Evolutionary conservation across 1,140 invertebrate genomes (phyloP).

Genomic region (Drosophila miranda): DNA sequence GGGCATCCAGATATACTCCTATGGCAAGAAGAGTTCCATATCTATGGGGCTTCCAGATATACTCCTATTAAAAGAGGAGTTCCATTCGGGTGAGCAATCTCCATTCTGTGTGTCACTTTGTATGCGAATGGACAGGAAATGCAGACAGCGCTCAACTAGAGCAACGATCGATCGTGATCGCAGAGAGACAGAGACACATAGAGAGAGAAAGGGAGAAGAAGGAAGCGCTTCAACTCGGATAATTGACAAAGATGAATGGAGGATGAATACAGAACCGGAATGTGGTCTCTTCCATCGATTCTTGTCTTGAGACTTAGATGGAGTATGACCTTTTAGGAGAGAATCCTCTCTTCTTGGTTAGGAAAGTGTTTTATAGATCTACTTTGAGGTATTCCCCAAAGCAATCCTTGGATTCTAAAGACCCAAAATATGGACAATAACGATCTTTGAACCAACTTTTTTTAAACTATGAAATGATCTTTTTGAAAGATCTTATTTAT

Average conservation of each 20-base stretch:
- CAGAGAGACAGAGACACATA: neutral
- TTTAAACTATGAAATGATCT: conserved; percentile 1
- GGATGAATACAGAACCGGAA: neutral
- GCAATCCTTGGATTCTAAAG: too few relatives aligned
- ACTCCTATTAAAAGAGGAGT: neutral
- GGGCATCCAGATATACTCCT: too few relatives aligned
- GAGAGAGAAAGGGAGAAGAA: neutral
- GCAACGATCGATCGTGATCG: conserved; percentile 27
- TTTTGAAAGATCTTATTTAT: neutral
- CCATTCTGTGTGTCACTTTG: conserved; percentile 27
- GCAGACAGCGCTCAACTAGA: conserved; percentile 8
- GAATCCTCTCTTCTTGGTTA: too few relatives aligned
- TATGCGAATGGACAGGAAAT: conserved; percentile 32
- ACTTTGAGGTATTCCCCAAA: too few relatives aligned
- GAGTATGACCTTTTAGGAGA: too few relatives aligned
- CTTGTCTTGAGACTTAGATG: neutral
- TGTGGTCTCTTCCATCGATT: neutral
- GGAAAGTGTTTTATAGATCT: too few relatives aligned
- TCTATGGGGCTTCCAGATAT: too few relatives aligned
- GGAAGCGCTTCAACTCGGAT: conserved; percentile 8
- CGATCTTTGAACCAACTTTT: too few relatives aligned
- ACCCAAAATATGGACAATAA: too few relatives aligned
- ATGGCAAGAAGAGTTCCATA: neutral
- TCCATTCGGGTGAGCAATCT: too few relatives aligned
- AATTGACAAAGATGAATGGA: conserved; percentile 45